Conservation (phyloP, 1,140 invertebrate genomes). For the Ditylenchus dipsaci region DNA sequence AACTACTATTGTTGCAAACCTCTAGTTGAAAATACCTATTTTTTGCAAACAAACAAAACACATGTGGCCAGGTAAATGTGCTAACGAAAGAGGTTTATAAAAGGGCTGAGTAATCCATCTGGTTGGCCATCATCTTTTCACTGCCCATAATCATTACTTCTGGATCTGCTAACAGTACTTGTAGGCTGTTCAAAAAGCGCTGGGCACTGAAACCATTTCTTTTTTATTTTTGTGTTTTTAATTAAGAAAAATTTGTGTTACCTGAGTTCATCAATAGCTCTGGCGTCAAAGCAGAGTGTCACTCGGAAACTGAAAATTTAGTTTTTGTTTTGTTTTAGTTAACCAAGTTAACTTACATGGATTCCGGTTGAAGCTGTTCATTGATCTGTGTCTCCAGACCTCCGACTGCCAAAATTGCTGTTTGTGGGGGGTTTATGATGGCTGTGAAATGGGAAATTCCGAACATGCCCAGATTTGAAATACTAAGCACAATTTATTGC, state of each 20-base stretch:
- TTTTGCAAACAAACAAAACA: too few relatives aligned
- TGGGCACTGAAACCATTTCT: slow-evolving; percentile 10
- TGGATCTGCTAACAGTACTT: slow-evolving; percentile 13
- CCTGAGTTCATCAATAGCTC: slow-evolving; percentile 28
- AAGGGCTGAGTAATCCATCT: slow-evolving; percentile 23
- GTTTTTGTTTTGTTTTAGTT: background rate
- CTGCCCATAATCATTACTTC: slow-evolving; percentile 7
- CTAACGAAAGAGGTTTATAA: background rate
- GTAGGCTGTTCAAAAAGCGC: slow-evolving; percentile 29
- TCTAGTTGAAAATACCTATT: too few relatives aligned
- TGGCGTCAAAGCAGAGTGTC: slow-evolving; percentile 39
- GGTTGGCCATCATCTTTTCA: background rate
- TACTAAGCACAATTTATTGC: slow-evolving; percentile 45
- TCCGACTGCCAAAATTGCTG: slow-evolving; percentile 68
- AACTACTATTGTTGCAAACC: too few relatives aligned
- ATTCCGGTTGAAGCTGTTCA: slow-evolving; percentile 52
- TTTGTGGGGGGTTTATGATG: slow-evolving; percentile 70
- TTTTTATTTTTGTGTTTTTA: background rate
- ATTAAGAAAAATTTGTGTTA: background rate
- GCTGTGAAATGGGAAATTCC: slow-evolving; percentile 70
- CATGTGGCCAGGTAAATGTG: too few relatives aligned
- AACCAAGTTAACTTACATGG: slow-evolving; percentile 6
- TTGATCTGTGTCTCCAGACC: slow-evolving; percentile 63
- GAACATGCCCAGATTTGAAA: slow-evolving; percentile 98
- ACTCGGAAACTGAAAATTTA: slow-evolving; percentile 23